Evolutionary conservation across 1,140 invertebrate species (phyloP).

Genomic region (Bombus polaris): DNA sequence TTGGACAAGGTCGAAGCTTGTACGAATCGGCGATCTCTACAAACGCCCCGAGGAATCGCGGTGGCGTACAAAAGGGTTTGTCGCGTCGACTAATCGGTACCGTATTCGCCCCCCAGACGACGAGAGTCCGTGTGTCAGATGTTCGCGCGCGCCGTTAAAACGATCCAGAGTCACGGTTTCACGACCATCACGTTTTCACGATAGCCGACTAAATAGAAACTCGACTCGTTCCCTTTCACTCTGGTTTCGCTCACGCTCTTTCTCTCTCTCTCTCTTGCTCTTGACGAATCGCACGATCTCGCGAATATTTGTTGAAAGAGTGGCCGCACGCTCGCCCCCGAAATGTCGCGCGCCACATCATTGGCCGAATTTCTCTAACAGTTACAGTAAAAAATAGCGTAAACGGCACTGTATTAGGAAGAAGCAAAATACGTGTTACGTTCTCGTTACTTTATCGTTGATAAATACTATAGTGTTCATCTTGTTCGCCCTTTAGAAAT

Average conservation of each 20-base stretch:
- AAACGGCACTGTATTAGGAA: constrained; percentile 84
- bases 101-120: not conserved
- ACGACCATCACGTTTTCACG: not conserved
- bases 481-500: constrained; percentile 63
- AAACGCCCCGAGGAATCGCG: constrained; percentile 6
- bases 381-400: constrained; percentile 83
- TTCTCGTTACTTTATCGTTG: constrained; percentile 81
- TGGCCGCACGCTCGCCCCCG: constrained; percentile 49
- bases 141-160: not conserved
- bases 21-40: not conserved
- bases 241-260: no score
- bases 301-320: constrained; percentile 23
- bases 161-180: constrained; percentile 46
- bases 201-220: constrained; percentile 3
- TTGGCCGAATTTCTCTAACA: constrained; percentile 74
- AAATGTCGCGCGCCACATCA: constrained; percentile 15
- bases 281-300: constrained; percentile 8
- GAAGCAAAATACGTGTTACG: constrained; percentile 83
- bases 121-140: not conserved
- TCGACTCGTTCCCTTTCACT: constrained; percentile 15
- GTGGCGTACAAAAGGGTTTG: not conserved
- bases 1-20: no score
- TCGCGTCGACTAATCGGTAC: constrained; percentile 24
- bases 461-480: constrained; percentile 78
- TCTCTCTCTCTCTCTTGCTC: not conserved